Conservation (phyloP, 2,888 invertebrate genomes). For the Oegoconia quadripuncta region DNA sequence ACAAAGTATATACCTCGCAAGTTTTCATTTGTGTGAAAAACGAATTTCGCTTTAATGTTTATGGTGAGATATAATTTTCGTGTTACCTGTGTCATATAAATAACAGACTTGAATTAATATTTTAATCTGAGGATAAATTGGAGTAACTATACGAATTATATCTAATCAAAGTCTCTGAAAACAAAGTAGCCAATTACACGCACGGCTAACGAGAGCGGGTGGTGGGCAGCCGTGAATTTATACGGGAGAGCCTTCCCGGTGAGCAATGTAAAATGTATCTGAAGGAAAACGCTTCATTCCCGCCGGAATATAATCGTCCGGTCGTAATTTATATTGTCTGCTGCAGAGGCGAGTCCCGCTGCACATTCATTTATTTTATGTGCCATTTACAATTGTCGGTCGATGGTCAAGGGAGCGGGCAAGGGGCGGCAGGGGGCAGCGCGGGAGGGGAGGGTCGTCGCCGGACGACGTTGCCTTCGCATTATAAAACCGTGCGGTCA, state of each 20-base stretch:
- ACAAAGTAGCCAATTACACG: slow-evolving; percentile 59
- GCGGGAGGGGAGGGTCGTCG: slow-evolving; percentile 39
- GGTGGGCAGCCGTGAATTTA: slow-evolving; percentile 27
- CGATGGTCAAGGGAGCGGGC: slow-evolving; percentile 78
- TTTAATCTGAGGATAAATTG: slow-evolving; percentile 4
- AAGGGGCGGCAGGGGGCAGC: slow-evolving; percentile 43
- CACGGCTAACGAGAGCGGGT: slow-evolving; percentile 55
- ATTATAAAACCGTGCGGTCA: slow-evolving; percentile 80
- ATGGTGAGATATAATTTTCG: too few relatives aligned
- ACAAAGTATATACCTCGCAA: too few relatives aligned
- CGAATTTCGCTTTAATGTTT: not conserved
- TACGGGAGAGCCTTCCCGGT: slow-evolving; percentile 30
- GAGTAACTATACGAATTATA: slow-evolving; percentile 20
- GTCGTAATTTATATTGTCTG: slow-evolving; percentile 81
- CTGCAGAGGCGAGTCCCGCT: slow-evolving; percentile 79
- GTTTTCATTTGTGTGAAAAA: too few relatives aligned
- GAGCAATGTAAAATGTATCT: slow-evolving; percentile 62
- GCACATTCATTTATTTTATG: slow-evolving; percentile 81
- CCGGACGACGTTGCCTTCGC: slow-evolving; percentile 67
- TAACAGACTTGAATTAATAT: too few relatives aligned
- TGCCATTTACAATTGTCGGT: slow-evolving; percentile 81
- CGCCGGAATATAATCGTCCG: slow-evolving; percentile 80
- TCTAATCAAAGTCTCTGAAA: slow-evolving; percentile 54
- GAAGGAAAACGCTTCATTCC: slow-evolving; percentile 77
- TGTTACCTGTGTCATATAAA: too few relatives aligned